Percentiles rank a stretch among this genome's conserved stretches.
phyloP scores from a whole-genome alignment of 2,113 vertebrate genomes.

The Takifugu bimaculatus region DNA sequence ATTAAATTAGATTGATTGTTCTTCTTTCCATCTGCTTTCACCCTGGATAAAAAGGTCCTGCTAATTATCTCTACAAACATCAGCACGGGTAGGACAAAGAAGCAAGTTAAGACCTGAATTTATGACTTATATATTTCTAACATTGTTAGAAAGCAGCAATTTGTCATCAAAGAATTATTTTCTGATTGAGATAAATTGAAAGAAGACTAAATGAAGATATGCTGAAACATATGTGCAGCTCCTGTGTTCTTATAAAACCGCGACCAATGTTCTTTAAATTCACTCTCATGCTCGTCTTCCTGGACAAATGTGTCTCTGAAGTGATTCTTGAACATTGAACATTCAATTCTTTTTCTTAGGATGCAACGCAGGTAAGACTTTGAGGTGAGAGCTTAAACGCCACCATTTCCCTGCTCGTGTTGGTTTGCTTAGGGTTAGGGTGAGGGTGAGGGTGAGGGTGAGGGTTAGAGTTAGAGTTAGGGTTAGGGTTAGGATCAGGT shows the following conservation, averaged over 20 bases:
- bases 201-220: neutral
- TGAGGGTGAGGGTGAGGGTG: no score
- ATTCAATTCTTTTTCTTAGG: no score
- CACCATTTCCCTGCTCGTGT: no score
- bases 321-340: neutral
- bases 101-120: constrained; percentile 38
- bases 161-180: constrained; percentile 26
- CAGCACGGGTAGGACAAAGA: constrained; percentile 44
- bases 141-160: constrained; percentile 35
- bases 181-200: constrained; percentile 2
- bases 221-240: neutral
- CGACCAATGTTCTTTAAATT: no score
- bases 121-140: constrained; percentile 41
- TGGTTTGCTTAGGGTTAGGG: no score
- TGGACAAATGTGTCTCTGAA: neutral
- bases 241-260: neutral
- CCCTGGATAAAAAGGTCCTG: constrained; percentile 53
- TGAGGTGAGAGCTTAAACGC: no score
- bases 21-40: constrained; percentile 40
- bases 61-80: constrained; percentile 53
- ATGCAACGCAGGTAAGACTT: no score
- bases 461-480: no score
- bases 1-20: constrained; percentile 52
- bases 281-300: neutral
- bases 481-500: no score